These are phyloP conservation scores for Epizoanthus stellaris DNA, from an alignment of 92 coral and sea anemone species.

Conservation along the genomic window DNA sequence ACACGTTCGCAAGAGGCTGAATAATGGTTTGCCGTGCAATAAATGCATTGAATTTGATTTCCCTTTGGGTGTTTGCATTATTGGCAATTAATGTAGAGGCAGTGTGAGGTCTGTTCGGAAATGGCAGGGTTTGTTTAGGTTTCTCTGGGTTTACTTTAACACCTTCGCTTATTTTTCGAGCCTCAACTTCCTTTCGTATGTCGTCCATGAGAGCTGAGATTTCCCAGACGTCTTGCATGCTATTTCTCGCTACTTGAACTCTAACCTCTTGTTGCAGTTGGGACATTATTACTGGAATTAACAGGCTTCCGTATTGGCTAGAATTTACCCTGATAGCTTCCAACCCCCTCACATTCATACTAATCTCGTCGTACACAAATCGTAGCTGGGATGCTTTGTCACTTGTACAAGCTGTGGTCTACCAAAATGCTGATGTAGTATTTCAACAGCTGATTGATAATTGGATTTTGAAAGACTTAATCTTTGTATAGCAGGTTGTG, in stretches of 20 bases:
- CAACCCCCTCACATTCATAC: slow-evolving; percentile 51
- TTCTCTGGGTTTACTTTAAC: neutral
- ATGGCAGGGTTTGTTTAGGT: neutral
- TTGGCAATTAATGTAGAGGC: slow-evolving; percentile 36
- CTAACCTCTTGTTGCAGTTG: slow-evolving; percentile 54
- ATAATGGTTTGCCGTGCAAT: slow-evolving; percentile 60
- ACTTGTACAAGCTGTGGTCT: slow-evolving; percentile 48
- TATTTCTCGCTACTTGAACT: slow-evolving; percentile 57
- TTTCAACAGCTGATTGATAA: slow-evolving; percentile 16
- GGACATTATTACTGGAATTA: neutral
- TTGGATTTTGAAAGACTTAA: too few species aligned
- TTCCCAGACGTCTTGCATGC: slow-evolving; percentile 51
- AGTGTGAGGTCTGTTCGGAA: neutral
- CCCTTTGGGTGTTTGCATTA: neutral
- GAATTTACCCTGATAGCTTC: slow-evolving; percentile 42
- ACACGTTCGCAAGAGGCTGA: slow-evolving; percentile 61
- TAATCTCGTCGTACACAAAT: slow-evolving; percentile 56
- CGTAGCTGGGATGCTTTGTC: slow-evolving; percentile 46
- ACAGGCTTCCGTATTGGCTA: slow-evolving; percentile 48
- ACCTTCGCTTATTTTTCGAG: slow-evolving; percentile 54
- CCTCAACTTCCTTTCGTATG: slow-evolving; percentile 61
- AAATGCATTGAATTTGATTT: slow-evolving; percentile 48
- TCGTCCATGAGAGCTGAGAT: slow-evolving; percentile 45
- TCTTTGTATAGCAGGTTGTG: too few species aligned
- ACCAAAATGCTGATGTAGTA: slow-evolving; percentile 39